These are phyloP conservation scores for Ptilodon capucinus DNA, from an alignment of 2,888 invertebrate species.

Conservation along the genomic window DNA sequence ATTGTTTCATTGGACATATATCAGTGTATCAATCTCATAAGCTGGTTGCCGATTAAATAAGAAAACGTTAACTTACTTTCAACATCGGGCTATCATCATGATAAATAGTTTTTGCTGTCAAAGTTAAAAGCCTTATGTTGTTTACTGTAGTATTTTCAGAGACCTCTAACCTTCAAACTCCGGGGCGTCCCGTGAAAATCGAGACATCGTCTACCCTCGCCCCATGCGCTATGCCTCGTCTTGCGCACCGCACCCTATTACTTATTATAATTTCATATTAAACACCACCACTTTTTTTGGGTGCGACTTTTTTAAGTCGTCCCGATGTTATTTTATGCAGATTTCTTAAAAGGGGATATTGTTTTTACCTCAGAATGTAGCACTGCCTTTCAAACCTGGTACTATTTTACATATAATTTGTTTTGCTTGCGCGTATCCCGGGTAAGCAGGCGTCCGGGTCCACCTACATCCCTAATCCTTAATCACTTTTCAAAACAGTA, in stretches of 20 bases:
- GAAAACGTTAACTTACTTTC: too few species aligned
- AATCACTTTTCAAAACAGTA: background rate
- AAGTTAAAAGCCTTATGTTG: too few species aligned
- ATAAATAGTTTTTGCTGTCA: too few species aligned
- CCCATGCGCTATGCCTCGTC: constrained; percentile 14
- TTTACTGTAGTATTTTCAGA: too few species aligned
- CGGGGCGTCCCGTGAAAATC: background rate
- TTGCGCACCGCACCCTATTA: constrained; percentile 42
- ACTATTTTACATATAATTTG: constrained; percentile 1
- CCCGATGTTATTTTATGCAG: constrained; percentile 31
- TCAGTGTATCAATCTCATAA: too few species aligned
- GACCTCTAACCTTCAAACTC: background rate
- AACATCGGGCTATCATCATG: too few species aligned
- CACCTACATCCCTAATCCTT: background rate
- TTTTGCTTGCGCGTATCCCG: background rate
- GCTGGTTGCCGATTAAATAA: too few species aligned
- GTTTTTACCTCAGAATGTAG: background rate
- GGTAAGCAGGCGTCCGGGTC: background rate
- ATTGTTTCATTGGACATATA: too few species aligned
- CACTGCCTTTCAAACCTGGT: background rate
- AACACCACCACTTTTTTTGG: constrained; percentile 22
- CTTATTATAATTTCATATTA: constrained; percentile 50
- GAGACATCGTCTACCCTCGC: background rate
- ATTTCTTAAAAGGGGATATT: constrained; percentile 21
- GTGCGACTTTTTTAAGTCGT: constrained; percentile 19